Percentiles rank a stretch among this genome's conserved stretches.
Evolutionary conservation across 2,888 invertebrate species (phyloP).

Genomic region (Pharmacophagus antenor): DNA sequence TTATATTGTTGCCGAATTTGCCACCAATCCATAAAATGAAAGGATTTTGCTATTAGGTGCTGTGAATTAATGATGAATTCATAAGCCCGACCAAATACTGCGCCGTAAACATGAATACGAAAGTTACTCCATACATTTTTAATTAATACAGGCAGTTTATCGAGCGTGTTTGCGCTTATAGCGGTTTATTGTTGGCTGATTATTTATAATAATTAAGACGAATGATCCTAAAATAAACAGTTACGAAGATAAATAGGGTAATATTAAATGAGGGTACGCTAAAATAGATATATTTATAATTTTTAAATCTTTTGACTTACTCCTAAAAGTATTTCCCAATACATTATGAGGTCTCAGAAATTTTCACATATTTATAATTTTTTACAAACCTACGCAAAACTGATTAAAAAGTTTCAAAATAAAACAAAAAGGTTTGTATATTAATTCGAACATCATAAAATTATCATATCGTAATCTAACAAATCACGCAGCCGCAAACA

Average conservation of each 20-base stretch:
- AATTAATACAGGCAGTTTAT: slow-evolving; percentile 26
- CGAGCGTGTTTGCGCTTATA: slow-evolving; percentile 14
- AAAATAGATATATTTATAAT: no score
- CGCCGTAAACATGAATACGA: slow-evolving; percentile 32
- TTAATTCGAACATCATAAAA: not conserved
- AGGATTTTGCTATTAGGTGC: slow-evolving; percentile 43
- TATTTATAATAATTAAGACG: slow-evolving; percentile 7
- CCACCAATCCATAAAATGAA: slow-evolving; percentile 38
- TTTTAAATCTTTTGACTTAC: no score
- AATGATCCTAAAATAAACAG: no score
- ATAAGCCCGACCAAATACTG: slow-evolving; percentile 34
- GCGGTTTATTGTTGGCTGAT: slow-evolving; percentile 14
- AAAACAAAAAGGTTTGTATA: not conserved
- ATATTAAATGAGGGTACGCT: no score
- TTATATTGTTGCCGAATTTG: slow-evolving; percentile 37
- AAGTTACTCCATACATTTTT: slow-evolving; percentile 31
- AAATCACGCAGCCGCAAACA: slow-evolving; percentile 24
- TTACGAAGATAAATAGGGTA: no score
- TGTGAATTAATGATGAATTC: slow-evolving; percentile 43
- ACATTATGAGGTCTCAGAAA: no score
- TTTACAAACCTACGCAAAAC: no score
- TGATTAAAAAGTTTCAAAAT: no score
- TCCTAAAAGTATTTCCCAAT: no score
- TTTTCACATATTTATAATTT: no score
- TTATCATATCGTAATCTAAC: not conserved